A percentile compares a stretch with the other conserved stretches of the same genome.
Conservation (phyloP, 2,797 vertebrate species). For the Galagoides demidoff region DNA sequence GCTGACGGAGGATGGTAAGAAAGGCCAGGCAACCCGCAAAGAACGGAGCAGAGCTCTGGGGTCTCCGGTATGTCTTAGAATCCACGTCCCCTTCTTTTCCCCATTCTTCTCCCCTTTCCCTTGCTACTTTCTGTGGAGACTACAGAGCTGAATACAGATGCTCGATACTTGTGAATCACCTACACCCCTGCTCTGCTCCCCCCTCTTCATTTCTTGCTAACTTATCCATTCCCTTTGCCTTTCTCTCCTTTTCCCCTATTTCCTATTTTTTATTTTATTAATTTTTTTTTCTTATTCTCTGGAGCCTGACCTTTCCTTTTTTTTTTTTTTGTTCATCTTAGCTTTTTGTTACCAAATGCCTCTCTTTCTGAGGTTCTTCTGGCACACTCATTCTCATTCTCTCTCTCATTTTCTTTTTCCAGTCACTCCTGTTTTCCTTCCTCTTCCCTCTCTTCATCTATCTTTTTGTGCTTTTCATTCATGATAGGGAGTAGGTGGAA, state of each 20-base stretch:
- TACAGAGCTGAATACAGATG: neutral
- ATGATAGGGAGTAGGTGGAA: neutral
- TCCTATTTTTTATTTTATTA: neutral
- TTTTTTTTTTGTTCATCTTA: neutral
- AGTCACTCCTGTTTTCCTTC: rapidly evolving
- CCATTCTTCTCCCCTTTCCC: neutral
- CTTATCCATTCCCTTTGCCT: too few relatives aligned
- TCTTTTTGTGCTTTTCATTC: neutral
- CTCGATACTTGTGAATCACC: neutral
- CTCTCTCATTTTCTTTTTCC: too few relatives aligned
- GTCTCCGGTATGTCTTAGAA: neutral
- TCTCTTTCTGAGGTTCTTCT: neutral
- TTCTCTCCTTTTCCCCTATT: neutral
- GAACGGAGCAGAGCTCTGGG: neutral
- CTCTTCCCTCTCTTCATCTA: neutral
- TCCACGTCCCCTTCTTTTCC: neutral
- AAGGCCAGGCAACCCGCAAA: neutral
- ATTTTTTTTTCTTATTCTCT: neutral
- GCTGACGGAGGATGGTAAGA: neutral
- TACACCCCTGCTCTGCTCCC: neutral
- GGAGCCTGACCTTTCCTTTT: neutral
- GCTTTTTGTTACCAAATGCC: neutral
- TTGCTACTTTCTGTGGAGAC: neutral
- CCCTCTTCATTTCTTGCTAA: neutral
- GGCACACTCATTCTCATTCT: neutral